Conservation (phyloP, 2,797 vertebrate species). For the Lemur catta region DNA sequence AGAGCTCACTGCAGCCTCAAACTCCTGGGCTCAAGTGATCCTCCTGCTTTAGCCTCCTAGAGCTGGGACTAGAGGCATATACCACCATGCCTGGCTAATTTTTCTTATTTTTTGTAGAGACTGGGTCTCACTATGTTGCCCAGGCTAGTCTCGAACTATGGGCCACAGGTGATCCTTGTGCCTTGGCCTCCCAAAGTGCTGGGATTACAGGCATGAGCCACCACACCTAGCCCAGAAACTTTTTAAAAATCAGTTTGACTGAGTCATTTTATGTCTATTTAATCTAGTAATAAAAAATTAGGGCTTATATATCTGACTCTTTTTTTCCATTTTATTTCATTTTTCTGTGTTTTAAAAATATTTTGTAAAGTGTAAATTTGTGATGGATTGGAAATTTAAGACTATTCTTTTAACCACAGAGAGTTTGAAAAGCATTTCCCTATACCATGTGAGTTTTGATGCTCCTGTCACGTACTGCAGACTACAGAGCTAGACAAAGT, state of each 20-base stretch:
- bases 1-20: not conserved
- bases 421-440: not conserved
- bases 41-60: not conserved
- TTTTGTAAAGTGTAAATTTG: not conserved
- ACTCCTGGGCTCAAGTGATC: not conserved
- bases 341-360: not conserved
- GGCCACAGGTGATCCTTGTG: not conserved
- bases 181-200: not conserved
- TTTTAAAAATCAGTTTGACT: not conserved
- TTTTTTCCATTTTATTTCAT: not conserved
- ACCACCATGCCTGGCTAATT: not conserved
- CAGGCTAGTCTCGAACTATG: not conserved
- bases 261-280: not conserved
- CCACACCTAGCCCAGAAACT: not conserved
- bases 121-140: not conserved
- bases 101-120: not conserved
- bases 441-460: not conserved
- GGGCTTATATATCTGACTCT: not conserved
- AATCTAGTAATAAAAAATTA: conserved; percentile 3
- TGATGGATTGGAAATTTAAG: not conserved
- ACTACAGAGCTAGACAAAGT: not conserved
- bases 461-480: not conserved
- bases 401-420: not conserved
- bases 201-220: not conserved
- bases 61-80: not conserved